Evolutionary conservation across 2,113 vertebrate genomes (phyloP).

Genomic region (Lepisosteus osseus): DNA sequence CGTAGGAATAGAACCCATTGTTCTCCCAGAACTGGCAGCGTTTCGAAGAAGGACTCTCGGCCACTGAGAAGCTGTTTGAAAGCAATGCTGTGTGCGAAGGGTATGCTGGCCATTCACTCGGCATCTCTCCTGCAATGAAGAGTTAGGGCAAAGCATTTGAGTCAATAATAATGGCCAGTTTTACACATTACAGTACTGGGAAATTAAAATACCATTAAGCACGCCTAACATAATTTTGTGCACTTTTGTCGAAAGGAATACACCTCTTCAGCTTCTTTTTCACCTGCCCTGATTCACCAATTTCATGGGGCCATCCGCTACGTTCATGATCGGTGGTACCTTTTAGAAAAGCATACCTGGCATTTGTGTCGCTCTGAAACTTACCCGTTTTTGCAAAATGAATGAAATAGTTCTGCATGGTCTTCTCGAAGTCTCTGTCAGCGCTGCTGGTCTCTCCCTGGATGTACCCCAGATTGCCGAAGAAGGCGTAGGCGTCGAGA

Average conservation of each 20-base stretch:
- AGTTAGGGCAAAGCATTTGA: not conserved
- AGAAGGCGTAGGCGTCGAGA: slow-evolving; percentile 60
- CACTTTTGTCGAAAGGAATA: no score
- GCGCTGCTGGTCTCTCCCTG: slow-evolving; percentile 37
- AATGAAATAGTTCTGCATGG: slow-evolving; percentile 54
- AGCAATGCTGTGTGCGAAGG: slow-evolving; percentile 57
- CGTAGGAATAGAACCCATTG: slow-evolving; percentile 55
- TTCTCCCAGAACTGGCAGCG: slow-evolving; percentile 61
- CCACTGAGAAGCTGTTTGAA: slow-evolving; percentile 28
- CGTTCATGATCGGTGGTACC: no score
- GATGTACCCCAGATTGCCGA: slow-evolving; percentile 44
- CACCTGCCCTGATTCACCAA: no score
- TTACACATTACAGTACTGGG: no score
- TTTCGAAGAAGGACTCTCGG: slow-evolving; percentile 18
- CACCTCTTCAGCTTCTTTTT: no score
- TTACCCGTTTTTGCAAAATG: slow-evolving; percentile 64
- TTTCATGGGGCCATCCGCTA: no score
- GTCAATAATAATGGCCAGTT: no score
- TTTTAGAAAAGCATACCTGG: no score
- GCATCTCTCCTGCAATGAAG: slow-evolving; percentile 56
- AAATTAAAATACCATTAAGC: no score
- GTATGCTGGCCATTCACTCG: slow-evolving; percentile 50
- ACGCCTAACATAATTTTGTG: no score
- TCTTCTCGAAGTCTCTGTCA: slow-evolving; percentile 55
- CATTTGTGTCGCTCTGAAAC: not conserved